Evolutionary conservation across 2,113 vertebrate species (phyloP).

Genomic region (Seriola rivoliana): DNA sequence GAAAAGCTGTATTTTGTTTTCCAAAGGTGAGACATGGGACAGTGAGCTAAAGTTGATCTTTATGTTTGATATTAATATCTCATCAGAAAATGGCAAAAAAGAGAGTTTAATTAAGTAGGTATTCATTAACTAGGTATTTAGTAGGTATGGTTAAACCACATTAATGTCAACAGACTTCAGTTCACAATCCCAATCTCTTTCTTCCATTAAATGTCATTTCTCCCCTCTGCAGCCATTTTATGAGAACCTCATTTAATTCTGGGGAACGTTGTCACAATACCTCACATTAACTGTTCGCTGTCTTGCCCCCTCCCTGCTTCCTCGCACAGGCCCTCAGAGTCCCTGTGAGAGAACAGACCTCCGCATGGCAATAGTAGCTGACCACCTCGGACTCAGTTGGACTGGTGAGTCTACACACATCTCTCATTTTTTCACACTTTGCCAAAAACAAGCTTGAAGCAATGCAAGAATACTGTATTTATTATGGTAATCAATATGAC

Average conservation of each 20-base stretch:
- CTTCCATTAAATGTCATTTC: conserved; percentile 9
- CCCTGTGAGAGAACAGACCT: conserved; percentile 99
- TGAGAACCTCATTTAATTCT: conserved; percentile 20
- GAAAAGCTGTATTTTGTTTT: conserved; percentile 65
- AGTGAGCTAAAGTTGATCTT: conserved; percentile 69
- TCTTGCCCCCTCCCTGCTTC: conserved; percentile 29
- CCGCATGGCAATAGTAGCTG: conserved; percentile 98
- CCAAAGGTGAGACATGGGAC: conserved; percentile 47
- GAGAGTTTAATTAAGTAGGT: background rate
- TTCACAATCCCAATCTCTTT: conserved; percentile 65
- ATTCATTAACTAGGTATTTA: background rate
- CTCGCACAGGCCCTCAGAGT: conserved; percentile 95
- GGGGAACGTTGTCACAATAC: conserved; percentile 8
- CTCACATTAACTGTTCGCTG: conserved; percentile 33
- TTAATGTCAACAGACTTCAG: conserved; percentile 35
- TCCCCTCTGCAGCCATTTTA: conserved; percentile 28
- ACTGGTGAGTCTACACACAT: conserved; percentile 89
- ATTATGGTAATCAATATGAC: background rate
- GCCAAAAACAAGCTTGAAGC: background rate
- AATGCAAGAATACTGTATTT: background rate
- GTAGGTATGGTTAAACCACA: background rate
- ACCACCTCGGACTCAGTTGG: conserved; percentile 99
- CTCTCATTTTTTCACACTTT: background rate
- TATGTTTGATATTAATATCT: conserved; percentile 23
- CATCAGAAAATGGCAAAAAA: background rate